Evolutionary conservation across 2,113 vertebrate species (phyloP).

Genomic region (Varanus komodoensis): DNA sequence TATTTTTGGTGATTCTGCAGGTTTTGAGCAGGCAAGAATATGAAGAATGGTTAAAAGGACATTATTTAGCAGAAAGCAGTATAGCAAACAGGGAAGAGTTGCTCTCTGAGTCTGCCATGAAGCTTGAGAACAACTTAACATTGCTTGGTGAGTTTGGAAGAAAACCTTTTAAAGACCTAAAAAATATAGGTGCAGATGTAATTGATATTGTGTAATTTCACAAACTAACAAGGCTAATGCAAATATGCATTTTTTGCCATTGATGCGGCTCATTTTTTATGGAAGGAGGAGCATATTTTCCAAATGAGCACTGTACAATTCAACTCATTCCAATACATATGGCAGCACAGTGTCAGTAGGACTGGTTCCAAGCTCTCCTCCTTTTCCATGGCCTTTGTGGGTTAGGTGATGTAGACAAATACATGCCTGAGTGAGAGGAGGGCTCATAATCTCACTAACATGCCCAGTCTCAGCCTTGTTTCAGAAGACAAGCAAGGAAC

Average conservation of each 20-base stretch:
- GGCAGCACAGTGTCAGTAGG: too few relatives aligned
- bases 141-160: slow-evolving; percentile 84
- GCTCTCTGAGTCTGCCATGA: slow-evolving; percentile 85
- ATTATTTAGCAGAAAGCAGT: slow-evolving; percentile 89
- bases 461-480: too few relatives aligned
- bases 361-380: background rate
- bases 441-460: too few relatives aligned
- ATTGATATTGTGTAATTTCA: background rate
- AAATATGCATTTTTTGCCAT: background rate
- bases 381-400: background rate
- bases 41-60: slow-evolving; percentile 85
- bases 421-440: background rate
- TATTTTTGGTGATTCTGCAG: slow-evolving; percentile 69
- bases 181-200: background rate
- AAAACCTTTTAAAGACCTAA: background rate
- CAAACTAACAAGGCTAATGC: background rate
- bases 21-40: slow-evolving; percentile 88
- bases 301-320: background rate
- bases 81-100: slow-evolving; percentile 92
- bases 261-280: background rate
- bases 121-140: slow-evolving; percentile 88
- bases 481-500: background rate
- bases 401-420: background rate
- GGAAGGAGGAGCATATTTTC: background rate
- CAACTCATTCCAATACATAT: background rate